Evolutionary conservation across 2,797 vertebrate genomes (phyloP).

Genomic region (Poeciliopsis gracilis): DNA sequence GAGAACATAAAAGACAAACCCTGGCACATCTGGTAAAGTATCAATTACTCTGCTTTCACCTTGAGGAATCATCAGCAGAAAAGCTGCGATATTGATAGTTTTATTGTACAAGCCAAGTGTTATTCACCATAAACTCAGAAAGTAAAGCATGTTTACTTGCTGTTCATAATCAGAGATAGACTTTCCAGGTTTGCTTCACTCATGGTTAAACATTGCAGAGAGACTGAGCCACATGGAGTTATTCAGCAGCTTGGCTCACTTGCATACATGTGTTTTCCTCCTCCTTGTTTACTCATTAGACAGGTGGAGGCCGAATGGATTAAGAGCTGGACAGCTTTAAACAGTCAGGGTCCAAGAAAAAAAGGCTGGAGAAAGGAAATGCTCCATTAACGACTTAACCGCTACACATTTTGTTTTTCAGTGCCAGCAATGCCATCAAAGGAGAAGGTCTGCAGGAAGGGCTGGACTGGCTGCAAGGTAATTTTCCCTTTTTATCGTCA

Average conservation of each 20-base stretch:
- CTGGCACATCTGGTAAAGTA: slow-evolving; percentile 97
- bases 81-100: neutral
- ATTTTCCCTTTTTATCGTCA: neutral
- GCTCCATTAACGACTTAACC: slow-evolving; percentile 51
- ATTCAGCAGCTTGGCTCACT: slow-evolving; percentile 5
- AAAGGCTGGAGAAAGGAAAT: slow-evolving; percentile 59
- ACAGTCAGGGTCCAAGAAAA: slow-evolving; percentile 40
- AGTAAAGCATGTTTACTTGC: slow-evolving; percentile 6
- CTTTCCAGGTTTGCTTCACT: neutral
- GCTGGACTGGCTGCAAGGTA: slow-evolving; percentile 98
- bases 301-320: slow-evolving; percentile 67
- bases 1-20: slow-evolving; percentile 98
- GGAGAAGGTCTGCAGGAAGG: slow-evolving; percentile 96
- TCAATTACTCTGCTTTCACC: slow-evolving; percentile 1
- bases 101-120: neutral
- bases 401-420: slow-evolving; percentile 73
- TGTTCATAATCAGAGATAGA: neutral
- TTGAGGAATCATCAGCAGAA: neutral
- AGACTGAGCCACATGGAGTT: slow-evolving; percentile 9
- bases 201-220: slow-evolving; percentile 33
- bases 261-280: slow-evolving; percentile 30
- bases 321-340: slow-evolving; percentile 56
- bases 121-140: neutral
- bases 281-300: slow-evolving; percentile 58
- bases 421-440: slow-evolving; percentile 94